These are phyloP conservation scores for Guaruba guarouba DNA, from an alignment of 2,113 vertebrate genomes.

Conservation along the genomic window DNA sequence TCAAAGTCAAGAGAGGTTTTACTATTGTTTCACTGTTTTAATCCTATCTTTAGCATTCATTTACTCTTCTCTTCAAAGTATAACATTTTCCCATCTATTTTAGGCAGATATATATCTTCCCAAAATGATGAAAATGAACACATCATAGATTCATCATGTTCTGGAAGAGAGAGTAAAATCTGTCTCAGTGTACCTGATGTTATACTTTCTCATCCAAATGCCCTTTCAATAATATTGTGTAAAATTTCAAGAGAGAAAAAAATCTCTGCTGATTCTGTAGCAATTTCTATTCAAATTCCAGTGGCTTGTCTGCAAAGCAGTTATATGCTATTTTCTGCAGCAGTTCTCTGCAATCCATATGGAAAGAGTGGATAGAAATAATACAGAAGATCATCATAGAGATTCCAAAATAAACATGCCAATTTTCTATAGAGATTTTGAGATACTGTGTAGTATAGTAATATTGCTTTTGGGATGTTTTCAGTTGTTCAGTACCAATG, in stretches of 20 bases:
- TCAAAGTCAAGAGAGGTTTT: not conserved
- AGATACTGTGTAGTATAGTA: not conserved
- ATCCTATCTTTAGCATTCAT: not conserved
- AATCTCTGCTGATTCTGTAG: not conserved
- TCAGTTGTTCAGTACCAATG: not conserved
- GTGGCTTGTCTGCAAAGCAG: conserved; percentile 1
- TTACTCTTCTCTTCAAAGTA: not conserved
- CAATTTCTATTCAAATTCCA: conserved; percentile 1
- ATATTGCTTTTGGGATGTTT: not conserved
- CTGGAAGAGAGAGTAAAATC: not conserved
- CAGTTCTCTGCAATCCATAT: conserved; percentile 6
- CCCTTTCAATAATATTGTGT: not conserved
- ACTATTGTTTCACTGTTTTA: not conserved
- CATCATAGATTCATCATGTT: not conserved
- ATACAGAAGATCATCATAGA: not conserved
- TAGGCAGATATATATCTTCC: not conserved
- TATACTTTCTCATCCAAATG: not conserved
- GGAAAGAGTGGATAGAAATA: conserved; percentile 18
- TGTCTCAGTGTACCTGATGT: not conserved
- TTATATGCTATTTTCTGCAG: conserved; percentile 33
- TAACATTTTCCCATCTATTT: not conserved
- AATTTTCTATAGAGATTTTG: conserved; percentile 43
- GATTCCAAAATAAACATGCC: conserved; percentile 29
- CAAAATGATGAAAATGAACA: not conserved
- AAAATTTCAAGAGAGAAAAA: conserved; percentile 20